Evolutionary conservation across 2,797 vertebrate genomes (phyloP).

Genomic region (Carcharodon carcharias): DNA sequence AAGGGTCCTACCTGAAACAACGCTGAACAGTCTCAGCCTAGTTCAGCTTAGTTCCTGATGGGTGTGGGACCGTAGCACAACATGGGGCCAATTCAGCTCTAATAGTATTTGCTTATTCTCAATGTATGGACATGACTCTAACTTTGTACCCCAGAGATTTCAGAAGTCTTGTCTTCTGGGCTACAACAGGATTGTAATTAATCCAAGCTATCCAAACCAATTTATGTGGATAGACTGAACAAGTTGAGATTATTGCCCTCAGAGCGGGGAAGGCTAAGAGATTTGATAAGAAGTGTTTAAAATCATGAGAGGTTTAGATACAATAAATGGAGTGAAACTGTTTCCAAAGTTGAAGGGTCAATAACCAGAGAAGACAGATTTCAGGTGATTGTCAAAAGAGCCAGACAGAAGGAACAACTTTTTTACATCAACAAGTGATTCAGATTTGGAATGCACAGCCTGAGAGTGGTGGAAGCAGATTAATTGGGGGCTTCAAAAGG

Average conservation of each 20-base stretch:
- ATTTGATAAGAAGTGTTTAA: not conserved
- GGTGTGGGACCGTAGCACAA: not conserved
- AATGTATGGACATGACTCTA: not conserved
- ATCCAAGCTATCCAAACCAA: not conserved
- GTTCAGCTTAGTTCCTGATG: not conserved
- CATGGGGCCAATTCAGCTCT: not conserved
- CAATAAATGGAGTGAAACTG: not conserved
- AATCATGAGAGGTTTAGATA: not conserved
- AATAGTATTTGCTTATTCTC: not conserved
- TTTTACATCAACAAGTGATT: not conserved
- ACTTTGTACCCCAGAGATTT: not conserved
- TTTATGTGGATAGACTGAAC: not conserved
- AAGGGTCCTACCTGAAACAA: conserved; percentile 1
- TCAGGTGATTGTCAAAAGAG: not conserved
- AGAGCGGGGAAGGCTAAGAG: not conserved
- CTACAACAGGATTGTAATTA: not conserved
- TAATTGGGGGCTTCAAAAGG: not conserved
- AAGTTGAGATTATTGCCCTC: not conserved
- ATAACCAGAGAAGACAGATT: not conserved
- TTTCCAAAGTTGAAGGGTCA: not conserved
- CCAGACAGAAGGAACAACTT: not conserved
- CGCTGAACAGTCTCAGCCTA: not conserved
- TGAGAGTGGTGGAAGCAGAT: not conserved
- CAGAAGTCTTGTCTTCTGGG: not conserved
- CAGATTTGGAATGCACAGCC: not conserved